Base-by-base conservation (phyloP, 2,113 vertebrate species). In the Gambusia affinis region DNA sequence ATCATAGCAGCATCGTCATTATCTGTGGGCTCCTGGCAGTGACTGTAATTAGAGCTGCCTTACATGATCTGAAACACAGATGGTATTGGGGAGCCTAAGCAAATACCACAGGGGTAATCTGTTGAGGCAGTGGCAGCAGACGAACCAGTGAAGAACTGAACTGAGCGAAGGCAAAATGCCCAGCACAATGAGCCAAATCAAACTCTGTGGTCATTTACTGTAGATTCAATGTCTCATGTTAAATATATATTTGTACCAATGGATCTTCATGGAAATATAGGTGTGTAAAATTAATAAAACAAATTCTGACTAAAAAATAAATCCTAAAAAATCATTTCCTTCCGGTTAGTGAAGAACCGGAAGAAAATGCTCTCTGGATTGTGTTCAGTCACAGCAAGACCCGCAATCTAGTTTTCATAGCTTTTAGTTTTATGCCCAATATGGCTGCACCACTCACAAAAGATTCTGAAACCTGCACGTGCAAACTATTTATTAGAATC, bases 21-120 rank as follows among this genome's bases (percentile, higher is more conserved):
- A 92, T 91, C 85, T 87, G 85, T 75, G 72, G 83, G 73, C 68
- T 85, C 82, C 76, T 89, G 90, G 80, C 87, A 83, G 80, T 83
- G 83, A 89, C 86, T 85, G 83, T 89, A 90, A 92, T 93, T 92
- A 92, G 86, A 80, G 69, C 79, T 76, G 85, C 75, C 80, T 73
- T 78, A 74, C 85, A 81, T 85, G 91, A 93, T 92, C 85, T 90
- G 83, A 85, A 85, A 91, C 92, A 88, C 93, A 94, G 92, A 94
- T 94, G 93, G 93, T 79, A 87, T 80, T 74, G 77, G 82, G 39
- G 84, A 85, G 85, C 81, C 88, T 76, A 70, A 84, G 84, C 83
- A 87, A 87, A 88, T 74, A 67, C 84, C 80, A 85, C 68, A 71
- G 80, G 84, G 75, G 74, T 93, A 91, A 92, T 91, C 82, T 72